Base-by-base conservation (phyloP, 2,888 invertebrate species). In the Eupeodes latifasciatus region DNA sequence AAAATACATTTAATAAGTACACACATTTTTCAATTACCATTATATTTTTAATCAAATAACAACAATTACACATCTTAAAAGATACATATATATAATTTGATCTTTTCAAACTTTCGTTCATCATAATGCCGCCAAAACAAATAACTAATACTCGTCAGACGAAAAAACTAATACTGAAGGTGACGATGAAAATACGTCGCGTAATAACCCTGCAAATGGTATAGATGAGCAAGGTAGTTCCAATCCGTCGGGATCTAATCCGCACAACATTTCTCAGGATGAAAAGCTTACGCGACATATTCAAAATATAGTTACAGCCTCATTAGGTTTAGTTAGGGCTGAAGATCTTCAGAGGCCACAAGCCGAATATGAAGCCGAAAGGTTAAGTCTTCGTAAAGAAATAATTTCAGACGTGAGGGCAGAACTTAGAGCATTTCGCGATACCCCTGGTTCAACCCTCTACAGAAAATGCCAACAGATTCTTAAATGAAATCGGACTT, bases 201-300 rank as follows among this genome's bases (percentile, higher is more conserved):
- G 61, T 61, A 61, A 61, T 61, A 61, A 61, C 61, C 36, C 12
- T 61, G 19, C 19, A 19, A 19, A 19, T 19, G 36, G 61, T 19
- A 36, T 6, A 34, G 61, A 36, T 34, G 61, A 36, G 7, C 61
- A 61, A 61, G 61, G 36, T 61, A 10, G 16, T 36, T 36, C 61
- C 4, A 4, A 1, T 36, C 61, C 61, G n/a, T 61, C 61, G 36
- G 19, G 61, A 12, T 19, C 19, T 19, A 19, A 19, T 19, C 19
- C 19, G 19, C 19, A 19, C 19, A 19, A 19, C 19, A 19, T 61
- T 14, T 61, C 36, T 61, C 61, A 61, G 36, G 61, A 61, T 61
- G 61, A 61, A 61, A 36, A 36, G 61, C 61, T 61, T 61, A 61
- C 61, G 61, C 59, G 59, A 4, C 4, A 11, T 59, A 59, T 27